Evolutionary conservation across 2,113 vertebrate genomes (phyloP).

Genomic region (Melanerpes formicivorus): DNA sequence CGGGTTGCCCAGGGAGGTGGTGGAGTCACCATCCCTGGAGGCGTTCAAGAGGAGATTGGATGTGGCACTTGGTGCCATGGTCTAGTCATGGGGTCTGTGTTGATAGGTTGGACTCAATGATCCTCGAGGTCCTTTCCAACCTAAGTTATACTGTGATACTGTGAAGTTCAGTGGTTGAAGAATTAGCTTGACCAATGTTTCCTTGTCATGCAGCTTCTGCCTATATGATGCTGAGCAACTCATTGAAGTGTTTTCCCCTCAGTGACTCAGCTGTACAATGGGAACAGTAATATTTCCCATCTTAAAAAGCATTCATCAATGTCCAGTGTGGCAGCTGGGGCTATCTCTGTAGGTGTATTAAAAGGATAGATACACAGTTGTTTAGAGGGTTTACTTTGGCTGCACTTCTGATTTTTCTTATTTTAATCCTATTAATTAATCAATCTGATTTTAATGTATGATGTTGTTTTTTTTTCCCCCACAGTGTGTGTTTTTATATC

Average conservation of each 20-base stretch:
- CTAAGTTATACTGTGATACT: too few species aligned
- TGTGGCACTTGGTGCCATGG: too few species aligned
- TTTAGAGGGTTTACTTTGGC: not conserved
- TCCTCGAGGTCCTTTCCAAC: too few species aligned
- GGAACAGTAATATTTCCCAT: not conserved
- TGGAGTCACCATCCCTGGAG: too few species aligned
- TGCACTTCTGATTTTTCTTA: accelerated
- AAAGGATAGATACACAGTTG: not conserved
- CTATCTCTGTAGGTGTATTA: not conserved
- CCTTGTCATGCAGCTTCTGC: not conserved
- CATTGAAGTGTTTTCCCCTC: not conserved
- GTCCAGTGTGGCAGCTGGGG: not conserved
- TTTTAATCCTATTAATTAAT: not conserved
- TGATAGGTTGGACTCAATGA: too few species aligned
- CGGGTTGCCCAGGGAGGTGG: too few species aligned
- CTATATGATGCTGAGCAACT: not conserved
- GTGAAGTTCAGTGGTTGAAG: not conserved
- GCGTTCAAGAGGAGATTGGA: too few species aligned
- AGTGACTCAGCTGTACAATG: not conserved
- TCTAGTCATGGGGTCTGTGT: too few species aligned
- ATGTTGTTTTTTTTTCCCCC: not conserved
- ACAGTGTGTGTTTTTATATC: not conserved
- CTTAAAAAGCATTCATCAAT: not conserved
- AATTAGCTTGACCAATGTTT: not conserved
- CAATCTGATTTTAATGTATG: too few species aligned